Conservation (phyloP, 2,888 invertebrate species). For the Heliconius ethilla region DNA sequence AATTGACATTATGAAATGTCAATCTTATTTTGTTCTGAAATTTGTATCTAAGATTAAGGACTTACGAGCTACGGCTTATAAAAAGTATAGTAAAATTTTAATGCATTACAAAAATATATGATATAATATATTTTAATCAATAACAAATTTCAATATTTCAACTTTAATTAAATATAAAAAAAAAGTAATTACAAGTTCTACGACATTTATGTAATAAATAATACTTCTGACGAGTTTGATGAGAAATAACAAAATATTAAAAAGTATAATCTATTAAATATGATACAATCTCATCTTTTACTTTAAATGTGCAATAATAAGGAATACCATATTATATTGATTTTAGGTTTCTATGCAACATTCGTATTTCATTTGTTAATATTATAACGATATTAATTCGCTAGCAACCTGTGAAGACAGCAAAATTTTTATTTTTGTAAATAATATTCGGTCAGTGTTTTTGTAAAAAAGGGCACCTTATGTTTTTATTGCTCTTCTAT, state of each 20-base stretch:
- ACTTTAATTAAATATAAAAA: neutral
- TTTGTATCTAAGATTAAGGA: neutral
- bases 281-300: neutral
- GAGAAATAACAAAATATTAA: neutral
- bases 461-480: no score
- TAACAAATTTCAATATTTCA: neutral
- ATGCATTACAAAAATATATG: neutral
- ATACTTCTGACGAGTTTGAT: neutral
- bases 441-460: neutral
- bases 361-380: slow-evolving; percentile 22
- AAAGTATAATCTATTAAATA: no score
- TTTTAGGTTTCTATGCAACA: slow-evolving; percentile 23
- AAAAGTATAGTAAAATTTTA: neutral
- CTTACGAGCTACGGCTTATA: neutral
- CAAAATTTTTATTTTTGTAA: no score
- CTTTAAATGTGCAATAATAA: neutral
- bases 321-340: slow-evolving; percentile 12
- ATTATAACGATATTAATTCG: neutral
- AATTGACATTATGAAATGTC: neutral
- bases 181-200: neutral
- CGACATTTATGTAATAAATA: neutral
- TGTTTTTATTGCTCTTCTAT: neutral
- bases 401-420: neutral
- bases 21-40: neutral
- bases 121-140: neutral